A percentile compares a stretch with the other conserved stretches of the same genome.
These are phyloP conservation scores for Sorex araneus DNA, from an alignment of 2,113 vertebrate species.

Conservation along the genomic window DNA sequence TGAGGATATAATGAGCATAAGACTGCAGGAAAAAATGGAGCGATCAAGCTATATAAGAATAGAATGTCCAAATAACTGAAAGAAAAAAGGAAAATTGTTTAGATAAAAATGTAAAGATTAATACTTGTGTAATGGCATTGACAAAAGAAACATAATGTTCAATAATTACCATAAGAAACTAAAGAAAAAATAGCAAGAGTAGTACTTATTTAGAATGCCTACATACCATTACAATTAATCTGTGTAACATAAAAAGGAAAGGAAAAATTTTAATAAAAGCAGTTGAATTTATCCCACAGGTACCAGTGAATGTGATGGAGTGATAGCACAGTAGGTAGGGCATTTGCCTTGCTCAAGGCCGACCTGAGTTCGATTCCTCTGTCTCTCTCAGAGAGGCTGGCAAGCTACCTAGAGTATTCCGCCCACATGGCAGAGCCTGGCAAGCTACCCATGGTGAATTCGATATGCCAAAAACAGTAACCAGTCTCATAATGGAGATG, in stretches of 20 bases:
- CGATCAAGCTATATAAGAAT: neutral
- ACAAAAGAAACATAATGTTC: neutral
- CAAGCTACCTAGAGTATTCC: no score
- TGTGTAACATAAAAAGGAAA: neutral
- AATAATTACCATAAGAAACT: conserved; percentile 17
- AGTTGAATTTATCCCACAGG: neutral
- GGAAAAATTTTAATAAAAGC: conserved; percentile 6
- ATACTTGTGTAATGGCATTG: neutral
- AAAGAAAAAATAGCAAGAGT: neutral
- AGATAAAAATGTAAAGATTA: neutral
- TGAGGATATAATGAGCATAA: neutral
- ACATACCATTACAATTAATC: neutral
- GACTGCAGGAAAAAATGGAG: neutral
- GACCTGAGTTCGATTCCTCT: no score
- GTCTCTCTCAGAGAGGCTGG: no score
- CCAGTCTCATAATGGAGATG: no score
- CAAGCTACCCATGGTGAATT: no score
- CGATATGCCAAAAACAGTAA: no score
- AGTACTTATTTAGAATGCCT: neutral
- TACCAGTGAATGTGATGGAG: no score
- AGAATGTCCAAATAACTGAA: neutral
- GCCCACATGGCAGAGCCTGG: no score
- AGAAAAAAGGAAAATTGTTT: neutral
- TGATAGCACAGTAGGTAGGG: no score
- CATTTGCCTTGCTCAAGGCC: no score